Conservation (phyloP, 2,113 vertebrate species). For the Suricata suricatta region DNA sequence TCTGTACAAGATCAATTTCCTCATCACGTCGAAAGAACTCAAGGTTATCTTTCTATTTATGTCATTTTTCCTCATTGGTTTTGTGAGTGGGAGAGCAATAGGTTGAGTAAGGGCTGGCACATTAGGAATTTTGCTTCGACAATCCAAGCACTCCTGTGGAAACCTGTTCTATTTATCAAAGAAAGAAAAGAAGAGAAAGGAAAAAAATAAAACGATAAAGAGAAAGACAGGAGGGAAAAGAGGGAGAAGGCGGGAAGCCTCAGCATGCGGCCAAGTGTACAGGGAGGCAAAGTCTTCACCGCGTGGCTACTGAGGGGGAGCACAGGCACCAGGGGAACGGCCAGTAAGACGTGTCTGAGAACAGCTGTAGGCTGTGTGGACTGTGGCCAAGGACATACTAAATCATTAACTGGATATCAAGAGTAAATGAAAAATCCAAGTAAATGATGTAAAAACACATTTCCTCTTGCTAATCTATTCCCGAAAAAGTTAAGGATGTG, state of each 20-base stretch:
- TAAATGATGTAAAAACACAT: not conserved
- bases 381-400: not conserved
- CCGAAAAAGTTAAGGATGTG: slow-evolving; percentile 1
- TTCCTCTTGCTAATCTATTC: slow-evolving; percentile 32
- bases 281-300: not conserved
- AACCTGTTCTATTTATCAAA: not conserved
- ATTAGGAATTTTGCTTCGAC: not conserved
- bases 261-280: not conserved
- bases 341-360: not conserved
- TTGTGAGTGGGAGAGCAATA: not conserved
- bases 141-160: not conserved
- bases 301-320: not conserved
- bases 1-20: not conserved
- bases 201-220: no score
- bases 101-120: not conserved
- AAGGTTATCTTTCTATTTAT: not conserved
- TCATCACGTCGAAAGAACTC: not conserved
- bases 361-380: not conserved
- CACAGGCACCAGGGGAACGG: not conserved
- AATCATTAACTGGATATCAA: not conserved
- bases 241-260: not conserved
- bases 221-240: not conserved
- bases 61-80: not conserved
- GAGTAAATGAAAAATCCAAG: not conserved
- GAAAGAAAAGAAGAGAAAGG: not conserved